These are phyloP conservation scores for Abrostola triplasia DNA, from an alignment of 2,888 invertebrate species.

Conservation along the genomic window DNA sequence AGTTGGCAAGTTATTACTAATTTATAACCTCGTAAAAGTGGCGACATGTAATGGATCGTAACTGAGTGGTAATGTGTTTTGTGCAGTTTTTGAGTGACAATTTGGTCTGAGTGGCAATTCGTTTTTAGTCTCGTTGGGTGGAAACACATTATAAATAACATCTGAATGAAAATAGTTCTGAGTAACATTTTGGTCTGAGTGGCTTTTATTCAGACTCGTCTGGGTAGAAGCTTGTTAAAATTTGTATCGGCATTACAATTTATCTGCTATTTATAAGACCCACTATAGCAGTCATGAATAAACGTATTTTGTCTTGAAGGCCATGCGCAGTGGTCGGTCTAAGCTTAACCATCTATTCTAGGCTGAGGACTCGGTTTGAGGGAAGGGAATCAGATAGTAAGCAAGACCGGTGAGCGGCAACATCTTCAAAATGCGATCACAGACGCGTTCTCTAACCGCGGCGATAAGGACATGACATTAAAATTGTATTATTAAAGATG, in stretches of 20 bases:
- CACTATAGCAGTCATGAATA: too few species aligned
- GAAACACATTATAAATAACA: slow-evolving; percentile 2
- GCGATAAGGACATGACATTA: too few species aligned
- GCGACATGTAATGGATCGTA: not conserved
- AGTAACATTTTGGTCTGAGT: not conserved
- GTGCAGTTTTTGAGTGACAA: slow-evolving; percentile 7
- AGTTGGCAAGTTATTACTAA: not conserved
- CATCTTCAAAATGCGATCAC: too few species aligned
- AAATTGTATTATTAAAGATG: too few species aligned
- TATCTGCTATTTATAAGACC: too few species aligned
- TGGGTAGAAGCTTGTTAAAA: not conserved
- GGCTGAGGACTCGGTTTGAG: too few species aligned
- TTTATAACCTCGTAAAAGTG: not conserved
- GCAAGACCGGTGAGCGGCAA: too few species aligned
- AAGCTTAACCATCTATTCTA: too few species aligned
- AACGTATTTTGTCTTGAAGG: too few species aligned
- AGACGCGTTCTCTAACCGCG: too few species aligned
- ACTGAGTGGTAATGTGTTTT: not conserved
- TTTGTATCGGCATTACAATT: not conserved
- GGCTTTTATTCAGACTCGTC: slow-evolving; percentile 1
- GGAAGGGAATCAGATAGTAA: too few species aligned
- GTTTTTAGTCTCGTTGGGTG: slow-evolving; percentile 24
- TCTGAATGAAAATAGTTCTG: not conserved
- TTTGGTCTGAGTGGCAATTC: slow-evolving; percentile 9
- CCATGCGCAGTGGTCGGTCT: too few species aligned